phyloP scores from a whole-genome alignment of 2,113 vertebrate species.

The Jacana jacana region DNA sequence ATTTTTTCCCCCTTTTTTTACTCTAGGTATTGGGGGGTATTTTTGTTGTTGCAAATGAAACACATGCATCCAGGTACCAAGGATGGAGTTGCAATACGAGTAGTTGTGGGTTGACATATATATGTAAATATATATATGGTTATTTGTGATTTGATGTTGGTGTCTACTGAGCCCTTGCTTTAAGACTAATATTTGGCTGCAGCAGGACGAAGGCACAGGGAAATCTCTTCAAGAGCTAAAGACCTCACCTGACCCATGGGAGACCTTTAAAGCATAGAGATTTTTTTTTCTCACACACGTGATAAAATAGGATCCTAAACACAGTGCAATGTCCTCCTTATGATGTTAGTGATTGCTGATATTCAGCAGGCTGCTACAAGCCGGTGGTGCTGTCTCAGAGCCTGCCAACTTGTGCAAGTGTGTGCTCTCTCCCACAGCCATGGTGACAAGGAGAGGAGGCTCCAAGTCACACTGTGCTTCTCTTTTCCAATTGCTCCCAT shows the following conservation, averaged over 20 bases:
- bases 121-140: no score
- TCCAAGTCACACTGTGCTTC: background rate
- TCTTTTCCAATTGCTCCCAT: background rate
- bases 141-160: background rate
- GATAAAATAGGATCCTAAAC: background rate
- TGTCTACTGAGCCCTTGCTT: background rate
- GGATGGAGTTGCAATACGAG: background rate
- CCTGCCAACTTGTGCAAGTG: background rate
- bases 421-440: background rate
- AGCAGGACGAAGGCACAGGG: background rate
- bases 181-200: background rate
- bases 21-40: background rate
- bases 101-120: background rate
- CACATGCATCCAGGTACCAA: background rate
- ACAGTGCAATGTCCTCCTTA: rapidly evolving
- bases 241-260: background rate
- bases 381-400: background rate
- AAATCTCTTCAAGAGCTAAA: background rate
- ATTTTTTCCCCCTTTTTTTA: background rate
- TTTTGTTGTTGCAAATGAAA: background rate
- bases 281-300: background rate
- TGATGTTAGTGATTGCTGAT: background rate
- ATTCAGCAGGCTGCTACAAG: background rate
- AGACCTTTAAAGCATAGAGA: background rate
- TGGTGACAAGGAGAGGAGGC: background rate